Base-by-base conservation (phyloP, 2,113 vertebrate species). In the Pao palembangensis region DNA sequence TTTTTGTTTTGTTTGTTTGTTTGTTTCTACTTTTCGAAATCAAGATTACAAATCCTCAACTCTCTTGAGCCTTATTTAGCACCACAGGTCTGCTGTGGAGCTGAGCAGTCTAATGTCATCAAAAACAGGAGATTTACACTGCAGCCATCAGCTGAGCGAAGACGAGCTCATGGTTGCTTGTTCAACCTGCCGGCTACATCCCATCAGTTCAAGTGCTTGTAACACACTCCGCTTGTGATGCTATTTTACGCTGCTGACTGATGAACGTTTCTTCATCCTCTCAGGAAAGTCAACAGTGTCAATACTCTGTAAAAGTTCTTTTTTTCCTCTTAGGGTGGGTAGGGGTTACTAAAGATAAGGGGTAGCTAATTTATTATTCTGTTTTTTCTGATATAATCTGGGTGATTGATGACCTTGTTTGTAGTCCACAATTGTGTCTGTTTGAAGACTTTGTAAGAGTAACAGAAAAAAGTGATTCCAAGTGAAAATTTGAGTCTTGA, bases 341-440 rank as follows among this genome's bases (percentile, higher is more conserved):
- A 31, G 8, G 7, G 48, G 28, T 55, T 10, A 48, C 18, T 51
- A n/a, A n/a, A n/a, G 21, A 25, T 47, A 67, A 65, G 6, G 61
- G 18, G 61, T 52, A 69, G 42, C 61, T 87, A 85, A 84, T 87
- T 88, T 87, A 88, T 84, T 87, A 80, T 76, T 43, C 28, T 71
- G 63, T 75, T 48, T 41, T 41, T 66, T 74, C 72, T 68, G 61
- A 78, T 83, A 73, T 21, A 59, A 77, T 81, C 69, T 84, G 69
- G 80, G 59, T 73, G 56, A 67, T 47, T 38, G 34, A 38, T 38
- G 25, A 71, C 63, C 38, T 52, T 17, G 43, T 44, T 17, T 15
- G 6, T 47, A 1, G 44, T 47, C 6, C 44, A 17, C 13, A 47
- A 47, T 47, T n/a, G n/a, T n/a, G 15, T 28, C 25, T 38, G 2